Evolutionary conservation across 1,140 invertebrate genomes (phyloP), one percentile per base, ranked within the genome.

Genomic region (Tenebrio molitor): DNA sequence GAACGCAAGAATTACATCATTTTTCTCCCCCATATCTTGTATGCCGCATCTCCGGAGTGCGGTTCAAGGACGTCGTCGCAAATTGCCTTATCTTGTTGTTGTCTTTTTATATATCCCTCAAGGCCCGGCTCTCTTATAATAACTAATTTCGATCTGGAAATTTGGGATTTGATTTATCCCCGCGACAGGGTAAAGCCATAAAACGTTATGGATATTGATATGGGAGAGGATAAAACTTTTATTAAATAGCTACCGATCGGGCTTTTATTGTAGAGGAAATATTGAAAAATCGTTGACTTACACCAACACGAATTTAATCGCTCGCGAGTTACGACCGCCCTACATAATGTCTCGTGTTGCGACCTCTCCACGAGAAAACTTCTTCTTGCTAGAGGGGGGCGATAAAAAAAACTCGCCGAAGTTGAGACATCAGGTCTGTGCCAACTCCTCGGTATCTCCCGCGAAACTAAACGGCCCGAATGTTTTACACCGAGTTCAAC

Each of bases 301-400:
- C n/a, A 19, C 29, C 15, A 36, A 64, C 19, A 66, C 42, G 39
- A 44, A 66, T 41, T 66, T 66, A 66, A 66, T 66, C 64, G 36
- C 12, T 41, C 10, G 44, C 21, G 44, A 50, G 16, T 50, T 50
- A 50, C 44, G 44, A n/a, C 44, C n/a, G n/a, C n/a, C n/a, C n/a
- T n/a, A n/a, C n/a, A n/a, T n/a, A n/a, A n/a, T n/a, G 25, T 29
- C 3, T 29, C 3, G 25, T 19, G 2, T 39, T 39, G 21, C 6
- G 12, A 29, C 10, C 29, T 58, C 19, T 25, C 10, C 12, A 29
- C 21, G 29, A 58, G 14, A 58, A 25, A 29, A 25, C 10, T 39
- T 5, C 12, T 5, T 39, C 12, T n/a, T 3, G 36, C 2, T 12
- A 39, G n/a, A 7, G 36, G 12, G 23, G n/a, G 23, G n/a, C 23